phyloP scores from a whole-genome alignment of 2,797 vertebrate species.

The Choloepus didactylus region DNA sequence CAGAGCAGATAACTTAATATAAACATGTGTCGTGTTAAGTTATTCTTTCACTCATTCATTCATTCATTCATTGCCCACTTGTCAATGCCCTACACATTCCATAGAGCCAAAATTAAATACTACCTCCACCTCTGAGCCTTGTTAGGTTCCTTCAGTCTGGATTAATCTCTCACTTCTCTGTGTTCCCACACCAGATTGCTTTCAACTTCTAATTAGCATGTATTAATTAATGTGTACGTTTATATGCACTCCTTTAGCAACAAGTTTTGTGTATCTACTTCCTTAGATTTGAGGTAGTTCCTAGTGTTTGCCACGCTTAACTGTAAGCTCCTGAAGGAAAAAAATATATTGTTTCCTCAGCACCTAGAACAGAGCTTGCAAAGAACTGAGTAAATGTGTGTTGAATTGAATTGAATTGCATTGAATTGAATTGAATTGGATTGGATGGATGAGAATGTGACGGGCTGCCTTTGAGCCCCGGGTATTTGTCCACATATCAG shows the following conservation, averaged over 20 bases:
- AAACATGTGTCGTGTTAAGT: not conserved
- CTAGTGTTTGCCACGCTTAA: not conserved
- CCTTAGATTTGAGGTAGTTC: not conserved
- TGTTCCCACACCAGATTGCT: not conserved
- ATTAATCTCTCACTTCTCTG: not conserved
- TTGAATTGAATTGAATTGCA: not conserved
- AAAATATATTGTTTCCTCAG: not conserved
- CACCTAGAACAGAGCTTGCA: not conserved
- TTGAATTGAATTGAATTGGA: not conserved
- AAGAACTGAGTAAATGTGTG: not conserved
- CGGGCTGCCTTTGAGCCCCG: not conserved
- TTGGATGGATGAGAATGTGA: not conserved
- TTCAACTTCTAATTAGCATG: not conserved
- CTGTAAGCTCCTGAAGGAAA: not conserved
- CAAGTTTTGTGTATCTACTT: not conserved
- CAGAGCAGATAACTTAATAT: not conserved
- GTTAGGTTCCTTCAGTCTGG: not conserved
- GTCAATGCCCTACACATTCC: not conserved
- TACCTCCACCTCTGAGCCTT: not conserved
- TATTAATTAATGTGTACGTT: conserved; percentile 42
- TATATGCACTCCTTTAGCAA: not conserved
- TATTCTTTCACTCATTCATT: not conserved
- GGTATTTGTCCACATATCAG: not conserved
- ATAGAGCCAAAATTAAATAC: not conserved
- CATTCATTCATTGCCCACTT: not conserved